Evolutionary conservation across 1,140 invertebrate genomes (phyloP).

Genomic region (Delia radicum): DNA sequence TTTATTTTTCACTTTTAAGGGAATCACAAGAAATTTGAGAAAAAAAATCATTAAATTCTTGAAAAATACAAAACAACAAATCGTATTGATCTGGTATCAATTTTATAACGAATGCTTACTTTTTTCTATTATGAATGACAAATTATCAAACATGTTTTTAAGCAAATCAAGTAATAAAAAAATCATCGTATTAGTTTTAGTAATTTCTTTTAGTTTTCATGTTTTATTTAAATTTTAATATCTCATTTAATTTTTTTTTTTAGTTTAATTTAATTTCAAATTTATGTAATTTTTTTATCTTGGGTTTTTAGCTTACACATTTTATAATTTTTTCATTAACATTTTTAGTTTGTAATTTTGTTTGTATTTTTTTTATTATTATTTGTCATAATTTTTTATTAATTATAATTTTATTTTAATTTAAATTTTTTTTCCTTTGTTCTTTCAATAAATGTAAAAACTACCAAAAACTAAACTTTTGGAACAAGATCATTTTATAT

Average conservation of each 20-base stretch:
- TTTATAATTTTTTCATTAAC: slow-evolving; percentile 12
- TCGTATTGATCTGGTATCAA: background rate
- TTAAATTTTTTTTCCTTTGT: background rate
- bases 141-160: background rate
- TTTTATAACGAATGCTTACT: background rate
- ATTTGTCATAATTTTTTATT: background rate
- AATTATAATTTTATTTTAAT: background rate
- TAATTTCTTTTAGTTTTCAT: background rate
- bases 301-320: slow-evolving; percentile 20
- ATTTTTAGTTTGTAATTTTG: slow-evolving; percentile 25
- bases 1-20: slow-evolving; percentile 8
- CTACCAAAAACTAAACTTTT: background rate
- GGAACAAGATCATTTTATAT: background rate
- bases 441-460: background rate
- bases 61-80: background rate
- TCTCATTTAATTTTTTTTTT: slow-evolving; percentile 1
- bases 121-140: background rate
- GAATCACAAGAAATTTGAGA: background rate
- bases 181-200: background rate
- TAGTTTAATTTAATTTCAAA: background rate
- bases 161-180: background rate
- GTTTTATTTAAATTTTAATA: background rate
- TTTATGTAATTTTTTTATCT: background rate
- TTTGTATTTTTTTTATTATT: background rate
- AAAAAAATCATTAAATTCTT: background rate